phyloP scores from a whole-genome alignment of 2,797 vertebrate genomes.

The Malacoraja senta region DNA sequence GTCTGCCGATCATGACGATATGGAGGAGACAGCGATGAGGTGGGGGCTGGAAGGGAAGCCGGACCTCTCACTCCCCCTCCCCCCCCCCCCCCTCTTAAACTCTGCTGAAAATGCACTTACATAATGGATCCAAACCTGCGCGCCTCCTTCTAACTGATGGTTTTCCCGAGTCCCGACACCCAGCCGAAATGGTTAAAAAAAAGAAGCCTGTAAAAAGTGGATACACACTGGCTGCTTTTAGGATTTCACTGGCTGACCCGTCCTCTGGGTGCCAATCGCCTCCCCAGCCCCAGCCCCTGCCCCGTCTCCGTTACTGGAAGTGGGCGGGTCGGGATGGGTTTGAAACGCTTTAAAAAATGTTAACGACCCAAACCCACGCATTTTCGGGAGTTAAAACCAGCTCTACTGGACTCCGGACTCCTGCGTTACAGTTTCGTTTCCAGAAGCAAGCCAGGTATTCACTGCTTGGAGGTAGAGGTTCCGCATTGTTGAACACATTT shows the following conservation, averaged over 20 bases:
- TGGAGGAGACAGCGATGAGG: too few relatives aligned
- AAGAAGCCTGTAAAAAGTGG: not conserved
- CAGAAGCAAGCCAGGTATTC: not conserved
- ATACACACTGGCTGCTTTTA: not conserved
- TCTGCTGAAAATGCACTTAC: not conserved
- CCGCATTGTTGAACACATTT: not conserved
- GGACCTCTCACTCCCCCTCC: too few relatives aligned
- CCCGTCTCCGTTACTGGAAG: not conserved
- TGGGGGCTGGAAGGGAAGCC: not conserved
- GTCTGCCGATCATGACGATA: not conserved
- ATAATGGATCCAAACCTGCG: not conserved
- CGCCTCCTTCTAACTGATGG: not conserved
- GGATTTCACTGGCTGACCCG: not conserved
- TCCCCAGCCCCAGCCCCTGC: not conserved
- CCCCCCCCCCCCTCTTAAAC: not conserved
- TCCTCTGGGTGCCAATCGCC: not conserved
- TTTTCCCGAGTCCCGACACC: not conserved
- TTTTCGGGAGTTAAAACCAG: not conserved
- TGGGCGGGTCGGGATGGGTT: not conserved
- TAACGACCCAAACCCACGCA: not conserved
- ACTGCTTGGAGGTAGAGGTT: not conserved
- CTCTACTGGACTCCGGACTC: not conserved
- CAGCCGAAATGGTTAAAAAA: not conserved
- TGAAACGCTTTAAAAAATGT: not conserved
- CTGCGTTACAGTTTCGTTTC: not conserved